Percentiles rank a stretch among this genome's conserved stretches.
phyloP scores from a whole-genome alignment of 2,888 invertebrate species.

The Lasioglossum vierecki region DNA sequence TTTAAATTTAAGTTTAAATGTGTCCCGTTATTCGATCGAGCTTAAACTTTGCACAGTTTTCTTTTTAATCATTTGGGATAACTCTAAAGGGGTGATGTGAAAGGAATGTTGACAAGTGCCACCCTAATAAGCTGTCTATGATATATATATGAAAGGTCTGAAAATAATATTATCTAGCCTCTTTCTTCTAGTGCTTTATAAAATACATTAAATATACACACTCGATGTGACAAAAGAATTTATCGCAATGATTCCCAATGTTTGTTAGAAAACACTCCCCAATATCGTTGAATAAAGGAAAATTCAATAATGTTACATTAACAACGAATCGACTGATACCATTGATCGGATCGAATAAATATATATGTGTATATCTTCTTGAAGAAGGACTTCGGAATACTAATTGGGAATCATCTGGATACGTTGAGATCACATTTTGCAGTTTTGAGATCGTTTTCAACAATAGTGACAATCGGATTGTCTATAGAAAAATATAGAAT shows the following conservation, averaged over 20 bases:
- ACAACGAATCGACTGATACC: background rate
- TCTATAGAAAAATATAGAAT: conserved; percentile 61
- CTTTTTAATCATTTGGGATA: too few species aligned
- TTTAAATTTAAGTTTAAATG: too few species aligned
- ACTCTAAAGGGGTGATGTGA: too few species aligned
- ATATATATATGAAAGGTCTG: conserved; percentile 23
- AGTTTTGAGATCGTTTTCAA: conserved; percentile 50
- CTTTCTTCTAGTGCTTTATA: conserved; percentile 36
- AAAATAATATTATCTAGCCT: conserved; percentile 35
- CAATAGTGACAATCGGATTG: conserved; percentile 41
- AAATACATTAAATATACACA: conserved; percentile 27
- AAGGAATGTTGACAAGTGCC: too few species aligned
- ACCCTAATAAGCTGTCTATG: conserved; percentile 1
- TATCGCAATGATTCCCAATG: conserved; percentile 45
- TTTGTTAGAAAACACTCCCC: background rate
- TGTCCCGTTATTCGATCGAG: too few species aligned
- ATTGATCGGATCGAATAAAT: too few species aligned
- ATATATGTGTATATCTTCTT: background rate
- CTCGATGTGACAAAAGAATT: conserved; percentile 13
- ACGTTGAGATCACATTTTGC: conserved; percentile 50
- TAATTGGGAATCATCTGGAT: conserved; percentile 41
- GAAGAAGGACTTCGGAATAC: conserved; percentile 20
- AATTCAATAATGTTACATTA: background rate
- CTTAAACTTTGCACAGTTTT: too few species aligned
- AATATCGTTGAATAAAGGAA: background rate